Base-by-base conservation (phyloP, 2,113 vertebrate genomes). In the Nothocercus nigrocapillus region DNA sequence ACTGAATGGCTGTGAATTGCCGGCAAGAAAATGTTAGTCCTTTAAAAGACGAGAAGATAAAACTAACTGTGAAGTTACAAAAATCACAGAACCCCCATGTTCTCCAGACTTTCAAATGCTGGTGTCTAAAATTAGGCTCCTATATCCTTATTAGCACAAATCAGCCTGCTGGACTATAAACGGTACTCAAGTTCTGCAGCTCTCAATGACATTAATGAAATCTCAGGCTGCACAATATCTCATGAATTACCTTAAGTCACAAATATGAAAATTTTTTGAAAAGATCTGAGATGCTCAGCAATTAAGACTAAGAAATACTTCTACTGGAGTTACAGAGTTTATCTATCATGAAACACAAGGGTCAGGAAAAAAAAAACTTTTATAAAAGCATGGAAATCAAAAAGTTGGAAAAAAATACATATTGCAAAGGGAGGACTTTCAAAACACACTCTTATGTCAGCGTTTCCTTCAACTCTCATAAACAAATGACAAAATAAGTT, bases 271-370 rank as follows among this genome's bases (percentile, higher is more conserved):
- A 61, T 10, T 11, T 40, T 68, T 74, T 79, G 17, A 27, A 56
- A 47, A 22, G 34, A 61, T 10, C 32, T n/a, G 59, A 61, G 21
- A 80, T 12, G 53, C 30, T 77, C 30, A 72, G 74, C 34, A 66
- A 61, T 44, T 8, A 70, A 12, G 40, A 78, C 54, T 68, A 69
- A 77, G 40, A 72, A 38, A 45, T 9, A 25, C 53, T 36, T 68
- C 30, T 19, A 40, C 4, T 5, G 3, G 45, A 90, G 36, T n/a
- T 53, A 27, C 0, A 2, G 13, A 34, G 44, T 70, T 81, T 64
- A 76, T 32, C 44, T 27, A n/a, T 63, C 58, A 85, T 1, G 1
- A 78, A 78, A 49, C 34, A 28, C 5, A 53, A 0, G 1, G 3
- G 40, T 32, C 20, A 74, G 38, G 42, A 80, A 67, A 68, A 73